phyloP scores from a whole-genome alignment of 2,797 vertebrate genomes.

The Lates japonicus region DNA sequence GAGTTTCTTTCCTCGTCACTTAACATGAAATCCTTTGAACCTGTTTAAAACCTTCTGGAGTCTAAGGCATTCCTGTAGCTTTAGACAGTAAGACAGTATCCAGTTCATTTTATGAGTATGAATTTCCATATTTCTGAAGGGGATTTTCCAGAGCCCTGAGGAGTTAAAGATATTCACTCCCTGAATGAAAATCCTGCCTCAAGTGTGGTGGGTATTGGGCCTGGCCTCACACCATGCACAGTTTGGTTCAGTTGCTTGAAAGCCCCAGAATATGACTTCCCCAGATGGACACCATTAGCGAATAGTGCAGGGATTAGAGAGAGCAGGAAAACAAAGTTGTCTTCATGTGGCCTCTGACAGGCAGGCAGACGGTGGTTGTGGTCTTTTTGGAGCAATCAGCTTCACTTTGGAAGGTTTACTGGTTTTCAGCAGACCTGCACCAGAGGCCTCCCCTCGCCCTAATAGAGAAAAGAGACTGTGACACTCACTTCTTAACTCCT shows the following conservation, averaged over 20 bases:
- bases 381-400: conserved; percentile 42
- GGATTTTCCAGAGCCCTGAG: not conserved
- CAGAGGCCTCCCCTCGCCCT: not conserved
- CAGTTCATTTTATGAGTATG: conserved; percentile 39
- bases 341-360: conserved; percentile 69
- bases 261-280: conserved; percentile 45
- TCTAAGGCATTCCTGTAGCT: not conserved
- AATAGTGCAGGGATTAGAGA: conserved; percentile 59
- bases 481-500: conserved; percentile 37
- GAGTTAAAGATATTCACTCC: conserved; percentile 26
- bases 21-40: conserved; percentile 15
- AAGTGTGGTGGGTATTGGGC: conserved; percentile 41
- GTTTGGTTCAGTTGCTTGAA: conserved; percentile 38
- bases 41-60: not conserved
- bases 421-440: conserved; percentile 36
- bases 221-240: conserved; percentile 46
- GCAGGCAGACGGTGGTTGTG: conserved; percentile 51
- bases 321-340: conserved; percentile 45
- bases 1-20: conserved; percentile 11
- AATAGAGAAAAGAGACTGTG: not conserved
- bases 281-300: conserved; percentile 71
- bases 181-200: conserved; percentile 25
- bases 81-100: not conserved
- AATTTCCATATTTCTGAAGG: conserved; percentile 19
- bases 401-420: conserved; percentile 48